Evolutionary conservation across 2,113 vertebrate species (phyloP).

Genomic region (Tyrannus savana): DNA sequence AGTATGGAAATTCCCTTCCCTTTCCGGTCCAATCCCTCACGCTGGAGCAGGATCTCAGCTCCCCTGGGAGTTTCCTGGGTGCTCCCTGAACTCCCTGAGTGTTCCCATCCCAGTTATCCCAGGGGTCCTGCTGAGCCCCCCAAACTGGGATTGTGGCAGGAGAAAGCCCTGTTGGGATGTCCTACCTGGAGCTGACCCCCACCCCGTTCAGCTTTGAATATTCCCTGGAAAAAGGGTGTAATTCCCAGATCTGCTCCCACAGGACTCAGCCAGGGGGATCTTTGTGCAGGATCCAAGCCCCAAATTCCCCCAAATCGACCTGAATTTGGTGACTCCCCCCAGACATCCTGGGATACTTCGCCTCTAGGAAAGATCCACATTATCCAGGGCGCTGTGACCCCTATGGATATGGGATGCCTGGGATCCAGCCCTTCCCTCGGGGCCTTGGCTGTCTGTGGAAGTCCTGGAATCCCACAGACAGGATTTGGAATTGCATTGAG

Average conservation of each 20-base stretch:
- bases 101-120: not conserved
- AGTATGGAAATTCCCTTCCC: not conserved
- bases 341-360: accelerated
- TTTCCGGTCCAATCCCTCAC: not conserved
- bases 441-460: accelerated
- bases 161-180: not conserved
- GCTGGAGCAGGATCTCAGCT: accelerated
- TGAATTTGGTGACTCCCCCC: not conserved
- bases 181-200: not conserved
- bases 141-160: not conserved
- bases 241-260: not conserved
- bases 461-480: accelerated
- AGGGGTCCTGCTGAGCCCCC: not conserved
- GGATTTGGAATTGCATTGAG: not conserved
- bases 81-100: accelerated
- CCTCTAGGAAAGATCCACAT: not conserved
- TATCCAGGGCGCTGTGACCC: not conserved
- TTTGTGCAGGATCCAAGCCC: accelerated
- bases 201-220: not conserved
- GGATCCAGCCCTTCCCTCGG: not conserved
- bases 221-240: not conserved
- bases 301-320: not conserved
- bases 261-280: accelerated
- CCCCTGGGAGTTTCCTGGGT: not conserved
- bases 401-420: accelerated